Base-by-base conservation (phyloP, 2,888 invertebrate genomes). In the Mactromeris polynyma region DNA sequence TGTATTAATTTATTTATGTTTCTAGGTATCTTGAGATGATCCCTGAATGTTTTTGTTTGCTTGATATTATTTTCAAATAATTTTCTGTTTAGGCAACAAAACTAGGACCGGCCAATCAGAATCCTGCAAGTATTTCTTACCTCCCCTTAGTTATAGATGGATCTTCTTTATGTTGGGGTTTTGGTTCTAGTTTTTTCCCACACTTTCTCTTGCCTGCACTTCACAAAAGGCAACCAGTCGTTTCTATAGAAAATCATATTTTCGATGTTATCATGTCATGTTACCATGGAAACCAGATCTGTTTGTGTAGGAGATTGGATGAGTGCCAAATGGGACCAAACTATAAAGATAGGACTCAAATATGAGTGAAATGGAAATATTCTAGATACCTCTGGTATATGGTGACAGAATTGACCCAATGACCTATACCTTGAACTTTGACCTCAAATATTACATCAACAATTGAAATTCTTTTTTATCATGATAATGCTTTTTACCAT, bases 61-160 rank as follows among this genome's bases (percentile, higher is more conserved):
- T 36, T 81, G 21, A 31, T 31, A 26, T 81, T 11, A 46, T 11
- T 81, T 54, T 81, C 36, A n/a, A 31, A 9, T 33, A 40, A 19
- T 46, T 36, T 83, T 83, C 46, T 77, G 82, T 88, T 17, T 83
- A 90, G 90, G 90, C 79, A 83, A 83, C 86, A 90, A 85, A 86
- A 78, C 80, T 19, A 26, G 90, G 86, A 83, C 40, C 54, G 86
- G 81, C 54, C 86, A 86, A 73, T 73, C 81, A 73, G 87, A 83
- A 78, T 33, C 89, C 80, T 87, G 91, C 91, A 91, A 91, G 91
- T 91, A 91, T 91, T 91, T 89, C 87, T 51, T 64, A 33, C 73
- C 69, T 81, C 81, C 73, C 73, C 36, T 33, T 73, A 73, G 73
- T 36, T 73, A 2, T 58, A 73, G 73, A 33, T 36, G 26, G 73